phyloP scores from a whole-genome alignment of 2,797 vertebrate species.

The Anomalospiza imberbis region DNA sequence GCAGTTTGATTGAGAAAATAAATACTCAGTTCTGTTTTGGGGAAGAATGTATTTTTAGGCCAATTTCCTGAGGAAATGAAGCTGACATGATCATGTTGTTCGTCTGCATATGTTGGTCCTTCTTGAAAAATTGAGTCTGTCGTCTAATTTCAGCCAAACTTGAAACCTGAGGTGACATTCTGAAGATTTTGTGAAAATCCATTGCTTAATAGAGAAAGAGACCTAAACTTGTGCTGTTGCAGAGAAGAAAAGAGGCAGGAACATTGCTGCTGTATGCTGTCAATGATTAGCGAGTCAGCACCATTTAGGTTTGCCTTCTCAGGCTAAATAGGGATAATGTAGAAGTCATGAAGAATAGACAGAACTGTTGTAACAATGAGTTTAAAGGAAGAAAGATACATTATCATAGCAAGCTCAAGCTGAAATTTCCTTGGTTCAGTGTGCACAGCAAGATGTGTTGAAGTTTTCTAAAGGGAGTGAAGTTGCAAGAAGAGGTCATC shows the following conservation, averaged over 20 bases:
- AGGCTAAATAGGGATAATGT: neutral
- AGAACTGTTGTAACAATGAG: neutral
- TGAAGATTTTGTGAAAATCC: neutral
- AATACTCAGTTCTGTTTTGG: neutral
- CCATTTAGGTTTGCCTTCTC: neutral
- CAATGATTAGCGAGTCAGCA: neutral
- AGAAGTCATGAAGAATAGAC: neutral
- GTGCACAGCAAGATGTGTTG: neutral
- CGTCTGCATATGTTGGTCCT: neutral
- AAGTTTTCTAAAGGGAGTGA: neutral
- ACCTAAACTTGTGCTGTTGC: neutral
- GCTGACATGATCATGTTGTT: neutral
- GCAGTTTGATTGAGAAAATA: neutral
- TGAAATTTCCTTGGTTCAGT: neutral
- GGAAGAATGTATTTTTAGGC: neutral
- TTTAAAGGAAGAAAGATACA: neutral
- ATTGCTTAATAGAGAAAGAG: neutral
- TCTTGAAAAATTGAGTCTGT: neutral
- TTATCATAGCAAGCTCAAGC: neutral
- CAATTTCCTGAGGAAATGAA: conserved; percentile 1
- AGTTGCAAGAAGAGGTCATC: neutral
- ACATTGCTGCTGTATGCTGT: neutral
- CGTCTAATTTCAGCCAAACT: neutral
- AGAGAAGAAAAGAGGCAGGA: neutral
- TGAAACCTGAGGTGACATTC: neutral